Evolutionary conservation across 1,140 invertebrate genomes (phyloP).

Genomic region (Lasioglossum baleicum): DNA sequence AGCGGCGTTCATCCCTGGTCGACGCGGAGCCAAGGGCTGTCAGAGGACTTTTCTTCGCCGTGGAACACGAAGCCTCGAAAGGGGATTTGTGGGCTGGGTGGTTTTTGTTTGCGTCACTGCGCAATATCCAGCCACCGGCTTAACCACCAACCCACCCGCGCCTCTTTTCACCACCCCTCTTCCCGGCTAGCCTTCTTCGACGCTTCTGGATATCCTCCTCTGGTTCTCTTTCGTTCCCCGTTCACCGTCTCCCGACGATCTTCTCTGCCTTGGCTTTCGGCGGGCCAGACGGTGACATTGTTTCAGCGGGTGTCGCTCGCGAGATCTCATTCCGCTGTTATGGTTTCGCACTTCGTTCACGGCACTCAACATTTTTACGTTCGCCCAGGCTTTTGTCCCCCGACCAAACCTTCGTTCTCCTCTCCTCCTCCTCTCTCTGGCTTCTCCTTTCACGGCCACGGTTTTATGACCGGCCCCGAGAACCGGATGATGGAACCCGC

Average conservation of each 20-base stretch:
- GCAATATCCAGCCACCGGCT: constrained; percentile 62
- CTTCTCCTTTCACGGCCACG: constrained; percentile 14
- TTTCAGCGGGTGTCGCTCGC: constrained; percentile 28
- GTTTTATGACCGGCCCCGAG: constrained; percentile 34
- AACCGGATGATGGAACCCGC: constrained; percentile 38
- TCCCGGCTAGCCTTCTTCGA: constrained; percentile 10
- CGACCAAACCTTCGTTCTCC: neutral
- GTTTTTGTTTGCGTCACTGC: constrained; percentile 68
- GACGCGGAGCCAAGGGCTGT: constrained; percentile 40
- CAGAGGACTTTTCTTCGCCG: constrained; percentile 43
- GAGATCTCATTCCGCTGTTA: constrained; percentile 54
- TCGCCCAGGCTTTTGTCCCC: constrained; percentile 27
- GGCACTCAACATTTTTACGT: constrained; percentile 52
- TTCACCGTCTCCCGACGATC: neutral
- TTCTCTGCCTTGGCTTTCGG: constrained; percentile 14
- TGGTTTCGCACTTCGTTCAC: constrained; percentile 47
- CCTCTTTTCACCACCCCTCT: neutral
- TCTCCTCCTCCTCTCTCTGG: no score
- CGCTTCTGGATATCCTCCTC: constrained; percentile 12
- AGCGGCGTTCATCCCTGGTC: constrained; percentile 55
- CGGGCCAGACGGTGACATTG: constrained; percentile 38
- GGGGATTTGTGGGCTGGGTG: constrained; percentile 42
- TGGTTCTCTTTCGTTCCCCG: neutral
- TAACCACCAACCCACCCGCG: constrained; percentile 36
- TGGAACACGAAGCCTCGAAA: neutral